A percentile compares a stretch with the other conserved stretches of the same genome.
Conservation (phyloP, 2,113 vertebrate genomes). For the Cairina moschata region DNA sequence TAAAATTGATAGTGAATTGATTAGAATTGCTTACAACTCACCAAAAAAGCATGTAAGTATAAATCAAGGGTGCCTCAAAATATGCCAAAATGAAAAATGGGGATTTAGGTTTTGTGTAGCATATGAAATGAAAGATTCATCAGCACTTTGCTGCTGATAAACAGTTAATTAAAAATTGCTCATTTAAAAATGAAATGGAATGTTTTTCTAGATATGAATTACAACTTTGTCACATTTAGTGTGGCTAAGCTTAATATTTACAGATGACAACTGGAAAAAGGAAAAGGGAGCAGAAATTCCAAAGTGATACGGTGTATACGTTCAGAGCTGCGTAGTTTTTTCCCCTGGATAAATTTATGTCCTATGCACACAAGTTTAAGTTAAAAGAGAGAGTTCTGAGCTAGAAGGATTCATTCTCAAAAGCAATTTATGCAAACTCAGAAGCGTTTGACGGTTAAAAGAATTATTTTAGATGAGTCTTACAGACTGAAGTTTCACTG, state of each 20-base stretch:
- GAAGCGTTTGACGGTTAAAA: not conserved
- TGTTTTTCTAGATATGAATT: not conserved
- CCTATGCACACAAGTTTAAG: not conserved
- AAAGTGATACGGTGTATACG: not conserved
- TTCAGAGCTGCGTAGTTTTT: not conserved
- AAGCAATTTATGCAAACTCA: not conserved
- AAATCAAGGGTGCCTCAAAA: not conserved
- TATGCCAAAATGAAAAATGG: not conserved
- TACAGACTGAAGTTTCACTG: not conserved
- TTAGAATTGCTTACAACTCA: not conserved
- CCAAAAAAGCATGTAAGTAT: not conserved
- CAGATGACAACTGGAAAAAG: not conserved
- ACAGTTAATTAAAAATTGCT: not conserved
- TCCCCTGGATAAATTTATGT: not conserved
- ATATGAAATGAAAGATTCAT: not conserved
- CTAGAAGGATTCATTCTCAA: not conserved
- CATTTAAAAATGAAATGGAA: not conserved
- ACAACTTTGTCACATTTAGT: not conserved
- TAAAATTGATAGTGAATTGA: not conserved
- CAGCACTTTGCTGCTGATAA: not conserved
- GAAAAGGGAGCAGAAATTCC: not conserved
- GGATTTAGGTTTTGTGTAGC: not conserved
- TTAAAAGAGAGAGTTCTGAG: not conserved
- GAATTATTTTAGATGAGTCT: not conserved
- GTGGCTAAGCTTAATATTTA: not conserved